phyloP scores from a whole-genome alignment of 2,113 vertebrate genomes.

The Paradoxurus hermaphroditus region DNA sequence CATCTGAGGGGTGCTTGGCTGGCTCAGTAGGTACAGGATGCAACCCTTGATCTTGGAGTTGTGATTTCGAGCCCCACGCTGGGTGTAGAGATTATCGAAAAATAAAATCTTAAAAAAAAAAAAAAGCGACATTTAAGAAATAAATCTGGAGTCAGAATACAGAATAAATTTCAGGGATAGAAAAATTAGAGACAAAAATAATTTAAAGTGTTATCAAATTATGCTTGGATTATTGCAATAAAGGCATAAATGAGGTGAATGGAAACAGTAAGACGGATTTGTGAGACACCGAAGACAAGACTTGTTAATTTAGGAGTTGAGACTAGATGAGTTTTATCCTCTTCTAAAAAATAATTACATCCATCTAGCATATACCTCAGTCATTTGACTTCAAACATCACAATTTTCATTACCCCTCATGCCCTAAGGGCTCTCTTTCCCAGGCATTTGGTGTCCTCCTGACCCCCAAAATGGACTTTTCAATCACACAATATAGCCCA shows the following conservation, averaged over 20 bases:
- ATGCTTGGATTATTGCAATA: neutral
- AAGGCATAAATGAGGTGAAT: neutral
- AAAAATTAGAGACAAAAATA: slow-evolving; percentile 14
- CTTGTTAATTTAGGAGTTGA: neutral
- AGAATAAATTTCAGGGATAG: neutral
- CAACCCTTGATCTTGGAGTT: neutral
- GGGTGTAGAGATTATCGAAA: neutral
- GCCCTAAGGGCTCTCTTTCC: neutral
- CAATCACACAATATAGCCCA: neutral
- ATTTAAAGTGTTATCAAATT: neutral
- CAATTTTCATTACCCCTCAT: neutral
- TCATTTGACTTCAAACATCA: neutral
- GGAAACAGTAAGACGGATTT: neutral
- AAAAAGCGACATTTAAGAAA: neutral
- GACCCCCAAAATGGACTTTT: neutral
- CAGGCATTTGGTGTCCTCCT: neutral
- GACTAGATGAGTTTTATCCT: neutral
- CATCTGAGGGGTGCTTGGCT: neutral
- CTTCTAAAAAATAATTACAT: neutral
- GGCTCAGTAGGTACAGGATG: neutral
- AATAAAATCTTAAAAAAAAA: neutral
- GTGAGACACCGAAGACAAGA: neutral
- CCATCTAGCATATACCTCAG: neutral
- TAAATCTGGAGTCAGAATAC: neutral
- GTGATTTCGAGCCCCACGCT: neutral